These are phyloP conservation scores for Megaleporinus macrocephalus DNA, from an alignment of 2,113 vertebrate species.

Conservation along the genomic window DNA sequence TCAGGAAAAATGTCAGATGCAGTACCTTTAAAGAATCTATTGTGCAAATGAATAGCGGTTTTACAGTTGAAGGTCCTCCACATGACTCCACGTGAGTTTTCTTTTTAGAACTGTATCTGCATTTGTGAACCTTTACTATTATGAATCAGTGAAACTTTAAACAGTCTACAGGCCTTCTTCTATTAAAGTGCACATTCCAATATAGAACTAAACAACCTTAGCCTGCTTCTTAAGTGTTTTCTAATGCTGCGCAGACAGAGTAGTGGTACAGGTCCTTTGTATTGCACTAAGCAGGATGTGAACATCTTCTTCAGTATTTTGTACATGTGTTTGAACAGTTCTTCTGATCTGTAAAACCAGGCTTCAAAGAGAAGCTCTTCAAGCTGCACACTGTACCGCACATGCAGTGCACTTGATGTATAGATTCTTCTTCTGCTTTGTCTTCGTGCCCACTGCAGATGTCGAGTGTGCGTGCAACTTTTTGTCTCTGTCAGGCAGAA, in stretches of 20 bases:
- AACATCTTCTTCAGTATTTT: slow-evolving; percentile 3
- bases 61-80: neutral
- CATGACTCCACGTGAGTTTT: neutral
- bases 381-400: neutral
- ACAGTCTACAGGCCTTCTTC: neutral
- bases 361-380: slow-evolving; percentile 25
- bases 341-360: slow-evolving; percentile 24
- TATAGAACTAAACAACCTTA: neutral
- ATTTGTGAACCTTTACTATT: neutral
- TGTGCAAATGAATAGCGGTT: no score
- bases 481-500: slow-evolving; percentile 38
- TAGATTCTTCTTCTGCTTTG: slow-evolving; percentile 26
- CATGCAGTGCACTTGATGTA: slow-evolving; percentile 15
- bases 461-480: slow-evolving; percentile 31
- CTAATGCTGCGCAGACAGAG: slow-evolving; percentile 6
- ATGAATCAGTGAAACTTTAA: neutral
- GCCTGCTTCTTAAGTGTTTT: neutral
- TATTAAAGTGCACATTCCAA: neutral
- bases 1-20: no score
- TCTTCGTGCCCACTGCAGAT: slow-evolving; percentile 34
- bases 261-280: slow-evolving; percentile 2
- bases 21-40: no score
- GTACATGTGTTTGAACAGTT: neutral
- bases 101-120: neutral
- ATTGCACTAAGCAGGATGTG: neutral